Evolutionary conservation across 2,797 vertebrate species (phyloP).

Genomic region (Sebastes trivittatus): DNA sequence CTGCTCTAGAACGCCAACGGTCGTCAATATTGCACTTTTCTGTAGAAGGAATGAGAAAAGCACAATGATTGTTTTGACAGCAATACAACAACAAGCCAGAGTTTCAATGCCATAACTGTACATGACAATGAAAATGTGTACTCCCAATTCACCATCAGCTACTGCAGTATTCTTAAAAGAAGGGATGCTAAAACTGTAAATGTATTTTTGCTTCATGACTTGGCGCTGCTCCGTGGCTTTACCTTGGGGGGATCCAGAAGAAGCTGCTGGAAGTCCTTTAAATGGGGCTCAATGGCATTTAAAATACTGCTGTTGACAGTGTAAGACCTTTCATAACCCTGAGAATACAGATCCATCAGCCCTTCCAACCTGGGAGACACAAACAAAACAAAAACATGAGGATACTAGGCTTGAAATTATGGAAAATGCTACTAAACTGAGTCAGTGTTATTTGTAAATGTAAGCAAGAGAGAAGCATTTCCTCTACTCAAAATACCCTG

Average conservation of each 20-base stretch:
- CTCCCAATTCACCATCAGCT: neutral
- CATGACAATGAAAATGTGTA: neutral
- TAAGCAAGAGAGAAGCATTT: neutral
- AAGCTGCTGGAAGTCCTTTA: conserved; percentile 97
- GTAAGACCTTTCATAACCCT: conserved; percentile 94
- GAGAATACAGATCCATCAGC: conserved; percentile 95
- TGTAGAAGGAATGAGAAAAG: conserved; percentile 38
- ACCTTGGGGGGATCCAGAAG: conserved; percentile 96
- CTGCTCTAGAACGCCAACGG: conserved; percentile 95
- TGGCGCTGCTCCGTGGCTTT: conserved; percentile 7
- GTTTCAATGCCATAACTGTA: neutral
- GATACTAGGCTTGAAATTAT: neutral
- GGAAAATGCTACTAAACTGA: neutral
- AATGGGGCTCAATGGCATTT: conserved; percentile 91
- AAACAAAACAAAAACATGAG: neutral
- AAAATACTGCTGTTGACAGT: conserved; percentile 93
- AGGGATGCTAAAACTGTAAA: neutral
- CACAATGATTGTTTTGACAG: neutral
- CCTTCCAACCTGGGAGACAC: conserved; percentile 88
- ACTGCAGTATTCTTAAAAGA: too few relatives aligned
- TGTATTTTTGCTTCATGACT: neutral
- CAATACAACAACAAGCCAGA: neutral
- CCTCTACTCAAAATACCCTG: neutral
- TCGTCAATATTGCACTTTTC: conserved; percentile 95
- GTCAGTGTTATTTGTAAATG: neutral